phyloP scores from a whole-genome alignment of 2,113 vertebrate species.

The Pterocles orientalis region DNA sequence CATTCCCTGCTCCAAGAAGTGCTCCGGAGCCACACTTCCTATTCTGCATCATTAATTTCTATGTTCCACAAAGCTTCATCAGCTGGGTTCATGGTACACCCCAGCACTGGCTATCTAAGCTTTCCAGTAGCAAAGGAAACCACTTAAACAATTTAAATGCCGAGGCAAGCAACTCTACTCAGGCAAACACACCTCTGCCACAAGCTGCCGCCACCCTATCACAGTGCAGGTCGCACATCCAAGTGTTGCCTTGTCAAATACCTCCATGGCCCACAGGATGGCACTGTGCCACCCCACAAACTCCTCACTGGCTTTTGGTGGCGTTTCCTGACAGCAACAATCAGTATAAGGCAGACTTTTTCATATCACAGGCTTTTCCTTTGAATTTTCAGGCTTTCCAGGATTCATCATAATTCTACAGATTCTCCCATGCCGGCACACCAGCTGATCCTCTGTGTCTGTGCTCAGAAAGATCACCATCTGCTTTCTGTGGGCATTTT shows the following conservation, averaged over 20 bases:
- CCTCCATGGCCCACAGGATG: background rate
- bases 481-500: background rate
- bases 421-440: background rate
- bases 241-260: background rate
- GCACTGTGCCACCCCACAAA: background rate
- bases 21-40: background rate
- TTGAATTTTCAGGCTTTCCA: background rate
- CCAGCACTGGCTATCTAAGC: background rate
- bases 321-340: background rate
- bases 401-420: background rate
- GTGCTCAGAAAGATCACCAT: background rate
- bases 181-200: background rate
- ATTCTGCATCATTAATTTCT: background rate
- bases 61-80: background rate
- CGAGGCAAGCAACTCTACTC: background rate
- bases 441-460: background rate
- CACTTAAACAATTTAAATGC: background rate
- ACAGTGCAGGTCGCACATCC: background rate
- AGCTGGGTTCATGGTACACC: background rate
- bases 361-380: background rate
- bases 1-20: background rate
- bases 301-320: background rate
- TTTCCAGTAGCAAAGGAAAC: background rate
- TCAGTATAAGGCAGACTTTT: background rate
- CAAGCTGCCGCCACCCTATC: no score